Evolutionary conservation across 2,888 invertebrate species (phyloP).

Genomic region (Hymenopus coronatus): DNA sequence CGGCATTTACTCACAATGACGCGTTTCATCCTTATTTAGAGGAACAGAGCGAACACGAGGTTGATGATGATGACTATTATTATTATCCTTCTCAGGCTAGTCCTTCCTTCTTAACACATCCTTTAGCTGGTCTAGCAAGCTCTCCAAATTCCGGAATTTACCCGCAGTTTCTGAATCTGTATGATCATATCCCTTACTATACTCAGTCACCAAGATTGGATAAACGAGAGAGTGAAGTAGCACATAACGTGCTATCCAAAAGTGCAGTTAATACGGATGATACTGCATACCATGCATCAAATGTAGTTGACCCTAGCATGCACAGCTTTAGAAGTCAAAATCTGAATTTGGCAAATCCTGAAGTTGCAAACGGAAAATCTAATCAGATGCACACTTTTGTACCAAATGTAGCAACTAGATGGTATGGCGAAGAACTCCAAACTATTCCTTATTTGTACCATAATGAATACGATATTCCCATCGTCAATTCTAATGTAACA

Average conservation of each 20-base stretch:
- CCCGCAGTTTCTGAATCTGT: too few species aligned
- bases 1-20: not conserved
- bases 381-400: not conserved
- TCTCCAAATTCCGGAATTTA: not conserved
- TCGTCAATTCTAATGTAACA: not conserved
- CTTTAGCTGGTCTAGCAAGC: not conserved
- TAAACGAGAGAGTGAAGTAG: not conserved
- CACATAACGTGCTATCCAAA: not conserved
- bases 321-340: not conserved
- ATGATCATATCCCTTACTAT: not conserved
- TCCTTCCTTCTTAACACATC: too few species aligned
- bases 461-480: not conserved
- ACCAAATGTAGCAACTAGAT: not conserved
- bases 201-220: not conserved
- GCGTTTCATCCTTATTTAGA: too few species aligned
- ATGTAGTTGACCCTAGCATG: too few species aligned
- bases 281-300: too few species aligned
- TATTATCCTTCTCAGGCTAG: too few species aligned
- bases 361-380: not conserved
- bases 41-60: too few species aligned
- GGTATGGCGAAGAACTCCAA: not conserved
- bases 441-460: not conserved
- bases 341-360: not conserved
- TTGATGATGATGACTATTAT: too few species aligned
- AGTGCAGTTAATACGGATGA: not conserved